phyloP scores from a whole-genome alignment of 2,888 invertebrate species.

The Chaitophorus viminalis region DNA sequence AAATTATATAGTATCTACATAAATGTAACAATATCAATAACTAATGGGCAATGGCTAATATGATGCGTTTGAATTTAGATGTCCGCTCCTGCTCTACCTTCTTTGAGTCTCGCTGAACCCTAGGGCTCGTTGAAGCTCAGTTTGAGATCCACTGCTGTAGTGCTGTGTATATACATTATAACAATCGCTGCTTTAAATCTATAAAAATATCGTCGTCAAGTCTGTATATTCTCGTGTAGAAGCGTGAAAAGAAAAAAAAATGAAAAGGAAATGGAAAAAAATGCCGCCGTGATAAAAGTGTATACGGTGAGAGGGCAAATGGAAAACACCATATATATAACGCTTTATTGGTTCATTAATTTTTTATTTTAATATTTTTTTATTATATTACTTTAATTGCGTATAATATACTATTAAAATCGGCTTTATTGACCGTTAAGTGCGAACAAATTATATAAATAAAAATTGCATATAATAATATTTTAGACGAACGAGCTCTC shows the following conservation, averaged over 20 bases:
- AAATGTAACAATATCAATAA: too few species aligned
- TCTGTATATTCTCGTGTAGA: background rate
- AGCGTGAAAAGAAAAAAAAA: too few species aligned
- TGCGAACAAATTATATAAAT: constrained; percentile 24
- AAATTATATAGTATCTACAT: too few species aligned
- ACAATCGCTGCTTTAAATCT: background rate
- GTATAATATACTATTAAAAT: constrained; percentile 15
- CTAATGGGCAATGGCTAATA: too few species aligned
- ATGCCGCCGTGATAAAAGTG: too few species aligned
- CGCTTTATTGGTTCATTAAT: background rate
- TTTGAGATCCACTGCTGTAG: too few species aligned
- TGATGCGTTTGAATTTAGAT: too few species aligned
- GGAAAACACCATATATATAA: background rate
- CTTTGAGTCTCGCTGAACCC: too few species aligned
- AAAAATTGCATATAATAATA: background rate
- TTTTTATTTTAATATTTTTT: too few species aligned
- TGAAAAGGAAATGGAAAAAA: background rate
- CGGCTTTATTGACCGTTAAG: constrained; percentile 15
- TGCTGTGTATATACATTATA: background rate
- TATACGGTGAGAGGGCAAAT: background rate
- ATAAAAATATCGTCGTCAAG: background rate
- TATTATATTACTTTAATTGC: too few species aligned
- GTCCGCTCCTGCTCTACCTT: too few species aligned
- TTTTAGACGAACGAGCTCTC: background rate
- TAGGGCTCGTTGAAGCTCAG: too few species aligned